phyloP scores from a whole-genome alignment of 1,140 invertebrate species.

The Bombus difficillimus region DNA sequence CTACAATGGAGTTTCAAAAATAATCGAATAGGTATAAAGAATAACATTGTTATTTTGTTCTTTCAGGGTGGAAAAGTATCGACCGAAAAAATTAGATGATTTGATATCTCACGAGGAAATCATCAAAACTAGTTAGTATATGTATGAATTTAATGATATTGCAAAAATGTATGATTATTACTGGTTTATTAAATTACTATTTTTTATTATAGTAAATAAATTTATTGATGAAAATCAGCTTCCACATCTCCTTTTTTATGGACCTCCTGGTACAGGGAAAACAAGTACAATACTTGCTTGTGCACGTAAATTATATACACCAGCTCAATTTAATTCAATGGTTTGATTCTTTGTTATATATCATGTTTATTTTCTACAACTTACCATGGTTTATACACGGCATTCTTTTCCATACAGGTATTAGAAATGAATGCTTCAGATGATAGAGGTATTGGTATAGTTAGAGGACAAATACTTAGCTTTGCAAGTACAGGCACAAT shows the following conservation, averaged over 20 bases:
- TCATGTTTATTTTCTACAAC: slow-evolving; percentile 24
- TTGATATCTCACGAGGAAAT: slow-evolving; percentile 99
- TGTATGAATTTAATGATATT: slow-evolving; percentile 7
- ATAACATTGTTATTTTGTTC: slow-evolving; percentile 41
- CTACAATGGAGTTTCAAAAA: neutral
- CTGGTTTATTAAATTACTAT: slow-evolving; percentile 3
- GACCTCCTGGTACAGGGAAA: slow-evolving; percentile 99
- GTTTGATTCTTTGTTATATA: slow-evolving; percentile 82
- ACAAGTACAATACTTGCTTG: slow-evolving; percentile 99
- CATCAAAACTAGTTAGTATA: slow-evolving; percentile 92
- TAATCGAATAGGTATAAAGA: neutral
- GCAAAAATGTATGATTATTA: neutral
- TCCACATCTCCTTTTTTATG: slow-evolving; percentile 99
- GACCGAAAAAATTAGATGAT: slow-evolving; percentile 94
- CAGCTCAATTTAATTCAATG: slow-evolving; percentile 94
- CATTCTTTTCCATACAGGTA: slow-evolving; percentile 83
- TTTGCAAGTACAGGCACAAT: slow-evolving; percentile 99
- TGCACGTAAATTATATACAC: slow-evolving; percentile 95
- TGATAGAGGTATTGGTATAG: slow-evolving; percentile 98
- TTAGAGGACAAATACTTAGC: slow-evolving; percentile 97
- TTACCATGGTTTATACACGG: neutral
- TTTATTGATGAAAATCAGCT: slow-evolving; percentile 96
- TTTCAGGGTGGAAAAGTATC: slow-evolving; percentile 98
- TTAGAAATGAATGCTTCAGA: slow-evolving; percentile 99
- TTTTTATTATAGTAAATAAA: slow-evolving; percentile 90